Conservation (phyloP, 2,113 vertebrate species). For the Anolis sagrei region DNA sequence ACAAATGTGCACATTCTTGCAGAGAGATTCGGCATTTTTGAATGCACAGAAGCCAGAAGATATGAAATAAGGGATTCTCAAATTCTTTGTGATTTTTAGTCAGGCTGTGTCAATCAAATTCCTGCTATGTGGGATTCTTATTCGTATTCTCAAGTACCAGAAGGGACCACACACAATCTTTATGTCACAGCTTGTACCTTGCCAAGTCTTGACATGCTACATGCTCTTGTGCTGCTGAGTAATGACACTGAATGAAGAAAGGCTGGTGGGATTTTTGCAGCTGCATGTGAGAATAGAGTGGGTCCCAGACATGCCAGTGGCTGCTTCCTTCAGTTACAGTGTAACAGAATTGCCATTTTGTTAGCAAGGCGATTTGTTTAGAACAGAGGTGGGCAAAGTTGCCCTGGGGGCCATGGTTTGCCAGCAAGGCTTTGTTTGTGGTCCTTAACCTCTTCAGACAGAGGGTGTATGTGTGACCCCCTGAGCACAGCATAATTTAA, state of each 20-base stretch:
- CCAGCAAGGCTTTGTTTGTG: too few species aligned
- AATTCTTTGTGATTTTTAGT: slow-evolving; percentile 45
- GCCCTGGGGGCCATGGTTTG: too few species aligned
- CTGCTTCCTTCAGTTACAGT: not conserved
- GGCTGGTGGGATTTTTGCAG: not conserved
- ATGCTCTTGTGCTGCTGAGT: slow-evolving; percentile 51
- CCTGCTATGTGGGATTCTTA: slow-evolving; percentile 57
- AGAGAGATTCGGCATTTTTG: slow-evolving; percentile 54
- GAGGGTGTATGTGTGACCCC: too few species aligned
- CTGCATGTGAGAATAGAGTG: not conserved
- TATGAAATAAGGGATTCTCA: slow-evolving; percentile 47
- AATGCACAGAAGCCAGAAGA: slow-evolving; percentile 40
- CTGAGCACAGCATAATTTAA: too few species aligned
- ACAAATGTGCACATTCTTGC: slow-evolving; percentile 33
- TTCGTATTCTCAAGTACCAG: slow-evolving; percentile 39
- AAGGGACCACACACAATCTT: slow-evolving; percentile 62
- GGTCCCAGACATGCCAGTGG: not conserved
- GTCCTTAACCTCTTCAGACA: too few species aligned
- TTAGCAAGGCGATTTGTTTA: not conserved
- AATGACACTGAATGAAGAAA: not conserved
- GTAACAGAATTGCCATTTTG: not conserved
- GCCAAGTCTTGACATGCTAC: slow-evolving; percentile 44
- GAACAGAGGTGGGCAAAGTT: not conserved
- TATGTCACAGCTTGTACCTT: not conserved
- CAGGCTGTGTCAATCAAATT: slow-evolving; percentile 29